Base-by-base conservation (phyloP, 2,113 vertebrate genomes). In the Indri indri region DNA sequence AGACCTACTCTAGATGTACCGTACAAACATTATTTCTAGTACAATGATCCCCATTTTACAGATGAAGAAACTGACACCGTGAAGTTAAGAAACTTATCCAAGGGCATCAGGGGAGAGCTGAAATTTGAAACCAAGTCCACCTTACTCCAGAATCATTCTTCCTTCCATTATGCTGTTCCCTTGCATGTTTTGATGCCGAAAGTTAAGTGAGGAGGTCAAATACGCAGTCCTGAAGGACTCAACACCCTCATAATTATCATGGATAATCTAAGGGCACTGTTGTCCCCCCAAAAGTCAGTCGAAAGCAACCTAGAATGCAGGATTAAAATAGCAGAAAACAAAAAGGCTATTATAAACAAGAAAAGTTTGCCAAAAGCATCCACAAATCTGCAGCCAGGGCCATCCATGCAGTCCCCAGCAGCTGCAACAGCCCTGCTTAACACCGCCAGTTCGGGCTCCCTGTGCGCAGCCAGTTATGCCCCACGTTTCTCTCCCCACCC, bases 41-140 rank as follows among this genome's bases (percentile, higher is more conserved):
- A 73, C 23, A 87, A 71, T 2, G 30, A 90, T 14, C 30, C 45
- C 66, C 81, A n/a, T 45, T 61, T 79, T 70, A 89, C 59, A 82
- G 68, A 91, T 68, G 42, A 91, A 80, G 50, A 96, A 92, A 87
- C 66, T 16, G 20, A 90, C 63, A 14, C 3, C 8, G 25, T 71
- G 0, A 81, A 32, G 57, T 82, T 76, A 80, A 90, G 57, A 84
- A 93, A 79, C 13, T 8, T 88, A 30, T 74, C 25, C 34, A 79
- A 87, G 32, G n/a, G 11, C 71, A 91, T 22, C 50, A 73, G 25
- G 23, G 5, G 5, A 52, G 23, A 32, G 17, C 45, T 71, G 25
- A 91, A 82, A 96, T 80, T 52, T 96, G 65, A 92, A 79, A 66
- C 87, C 50, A 91, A 89, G 32, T 91, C 59, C 68, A n/a, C 30